Base-by-base conservation (phyloP, 2,113 vertebrate genomes). In the Pollachius pollachius region DNA sequence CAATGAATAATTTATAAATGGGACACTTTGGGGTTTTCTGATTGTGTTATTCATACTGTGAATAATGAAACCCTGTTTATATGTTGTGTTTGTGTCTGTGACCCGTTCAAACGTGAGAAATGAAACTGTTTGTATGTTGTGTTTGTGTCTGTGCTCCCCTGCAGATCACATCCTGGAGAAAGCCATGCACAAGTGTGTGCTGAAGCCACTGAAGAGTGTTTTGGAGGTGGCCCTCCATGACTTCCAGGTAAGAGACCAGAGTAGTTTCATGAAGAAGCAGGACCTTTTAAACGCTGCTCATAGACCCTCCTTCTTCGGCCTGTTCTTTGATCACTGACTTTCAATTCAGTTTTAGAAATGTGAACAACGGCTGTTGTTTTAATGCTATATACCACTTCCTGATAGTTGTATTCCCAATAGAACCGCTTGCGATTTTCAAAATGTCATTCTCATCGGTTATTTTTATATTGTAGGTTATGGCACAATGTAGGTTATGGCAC, bases 101-200 rank as follows among this genome's bases (percentile, higher is more conserved):
- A 1, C 1, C 67, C 18, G 3, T 30, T 3, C 30, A 5, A 30
- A 48, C 41, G 41, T 48, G 41, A 48, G 9, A 11, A 48, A 48
- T 48, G 41, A 48, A 48, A 9, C 41, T 48, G 41, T 48, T 48
- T 48, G 5, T 48, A 2, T 48, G 41, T 48, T 72, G 30, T 60
- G 56, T 65, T n/a, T 59, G 18, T 68, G 54, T 73, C 27, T 75
- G 65, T 59, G 15, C 2, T 2, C 65, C 18, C 4, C 84, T 87
- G 67, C 92, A 99, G 96, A 97, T 90, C 89, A 91, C 41, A 93
- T 99, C 27, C 84, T 99, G 81, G 97, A 99, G 84, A 98, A 96
- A 70, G 95, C 97, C 81, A 97, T 99, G 96, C 95, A 97, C 80
- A 98, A 98, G 80, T 98, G 96, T 77, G 96, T 99, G 80, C 76